Conservation (phyloP, 2,113 vertebrate genomes). For the Neogobius melanostomus region DNA sequence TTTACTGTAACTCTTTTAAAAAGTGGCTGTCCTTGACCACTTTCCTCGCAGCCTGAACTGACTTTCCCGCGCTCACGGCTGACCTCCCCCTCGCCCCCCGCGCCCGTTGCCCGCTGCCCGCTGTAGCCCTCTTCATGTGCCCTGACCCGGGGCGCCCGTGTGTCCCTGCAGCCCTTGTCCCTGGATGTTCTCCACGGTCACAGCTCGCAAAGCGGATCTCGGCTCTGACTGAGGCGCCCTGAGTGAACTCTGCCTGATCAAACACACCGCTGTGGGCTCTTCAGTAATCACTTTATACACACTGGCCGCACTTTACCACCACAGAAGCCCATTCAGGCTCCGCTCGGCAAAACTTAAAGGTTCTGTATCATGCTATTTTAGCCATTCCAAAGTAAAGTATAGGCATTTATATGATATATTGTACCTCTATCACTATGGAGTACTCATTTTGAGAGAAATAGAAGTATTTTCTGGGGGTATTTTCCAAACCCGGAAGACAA, state of each 20-base stretch:
- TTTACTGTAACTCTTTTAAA: neutral
- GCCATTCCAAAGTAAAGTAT: too few species aligned
- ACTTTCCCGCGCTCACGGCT: too few species aligned
- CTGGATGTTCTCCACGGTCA: conserved; percentile 9
- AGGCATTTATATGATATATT: too few species aligned
- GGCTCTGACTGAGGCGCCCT: conserved; percentile 3
- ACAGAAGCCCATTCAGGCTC: too few species aligned
- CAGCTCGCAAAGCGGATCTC: conserved; percentile 11
- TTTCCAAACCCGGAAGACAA: too few species aligned
- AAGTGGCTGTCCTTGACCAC: neutral
- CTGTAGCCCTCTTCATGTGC: neutral
- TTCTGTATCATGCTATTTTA: too few species aligned
- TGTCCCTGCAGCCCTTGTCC: conserved; percentile 14
- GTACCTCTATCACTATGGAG: too few species aligned
- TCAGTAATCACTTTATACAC: neutral
- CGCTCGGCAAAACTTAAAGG: too few species aligned
- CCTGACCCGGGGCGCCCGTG: conserved; percentile 7
- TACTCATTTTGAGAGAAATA: too few species aligned
- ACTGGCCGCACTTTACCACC: too few species aligned
- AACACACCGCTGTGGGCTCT: neutral
- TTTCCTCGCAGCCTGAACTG: neutral
- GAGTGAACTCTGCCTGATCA: conserved; percentile 14
- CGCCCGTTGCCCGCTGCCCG: neutral
- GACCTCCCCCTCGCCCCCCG: neutral
- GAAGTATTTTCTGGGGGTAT: too few species aligned